Evolutionary conservation across 2,113 vertebrate genomes (phyloP).

Genomic region (Pelobates fuscus): DNA sequence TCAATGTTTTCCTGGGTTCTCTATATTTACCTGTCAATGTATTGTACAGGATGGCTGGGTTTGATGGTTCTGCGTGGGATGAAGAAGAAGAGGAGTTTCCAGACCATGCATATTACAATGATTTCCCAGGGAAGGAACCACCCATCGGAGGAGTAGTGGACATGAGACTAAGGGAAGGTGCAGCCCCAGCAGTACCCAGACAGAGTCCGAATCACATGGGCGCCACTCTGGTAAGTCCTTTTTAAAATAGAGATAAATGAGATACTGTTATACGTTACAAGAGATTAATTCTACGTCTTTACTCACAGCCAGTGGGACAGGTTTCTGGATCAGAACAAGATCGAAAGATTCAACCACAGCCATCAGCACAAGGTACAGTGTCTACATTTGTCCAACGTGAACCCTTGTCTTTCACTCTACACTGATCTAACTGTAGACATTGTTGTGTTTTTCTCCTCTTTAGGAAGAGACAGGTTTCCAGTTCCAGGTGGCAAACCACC

Average conservation of each 20-base stretch:
- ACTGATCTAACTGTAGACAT: no score
- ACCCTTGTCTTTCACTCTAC: background rate
- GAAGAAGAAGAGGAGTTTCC: slow-evolving; percentile 83
- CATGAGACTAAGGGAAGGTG: slow-evolving; percentile 78
- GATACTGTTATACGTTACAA: background rate
- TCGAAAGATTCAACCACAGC: slow-evolving; percentile 64
- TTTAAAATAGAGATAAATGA: background rate
- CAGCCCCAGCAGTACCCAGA: slow-evolving; percentile 10
- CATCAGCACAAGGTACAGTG: slow-evolving; percentile 27
- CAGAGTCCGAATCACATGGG: slow-evolving; percentile 73
- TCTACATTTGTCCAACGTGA: background rate
- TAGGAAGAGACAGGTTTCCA: slow-evolving; percentile 54
- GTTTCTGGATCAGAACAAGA: slow-evolving; percentile 55
- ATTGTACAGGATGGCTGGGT: slow-evolving; percentile 87
- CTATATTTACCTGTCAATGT: no score
- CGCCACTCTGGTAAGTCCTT: slow-evolving; percentile 82
- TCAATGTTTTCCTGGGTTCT: no score
- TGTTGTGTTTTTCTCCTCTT: background rate
- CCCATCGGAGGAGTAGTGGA: slow-evolving; percentile 92
- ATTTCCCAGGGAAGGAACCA: slow-evolving; percentile 95
- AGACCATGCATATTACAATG: slow-evolving; percentile 95
- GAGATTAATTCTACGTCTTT: slow-evolving; percentile 29
- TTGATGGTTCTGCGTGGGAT: slow-evolving; percentile 96
- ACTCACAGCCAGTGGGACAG: slow-evolving; percentile 67
- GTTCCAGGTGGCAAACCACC: slow-evolving; percentile 65